These are phyloP conservation scores for Corythaeola cristata DNA, from an alignment of 2,113 vertebrate species.

Conservation along the genomic window DNA sequence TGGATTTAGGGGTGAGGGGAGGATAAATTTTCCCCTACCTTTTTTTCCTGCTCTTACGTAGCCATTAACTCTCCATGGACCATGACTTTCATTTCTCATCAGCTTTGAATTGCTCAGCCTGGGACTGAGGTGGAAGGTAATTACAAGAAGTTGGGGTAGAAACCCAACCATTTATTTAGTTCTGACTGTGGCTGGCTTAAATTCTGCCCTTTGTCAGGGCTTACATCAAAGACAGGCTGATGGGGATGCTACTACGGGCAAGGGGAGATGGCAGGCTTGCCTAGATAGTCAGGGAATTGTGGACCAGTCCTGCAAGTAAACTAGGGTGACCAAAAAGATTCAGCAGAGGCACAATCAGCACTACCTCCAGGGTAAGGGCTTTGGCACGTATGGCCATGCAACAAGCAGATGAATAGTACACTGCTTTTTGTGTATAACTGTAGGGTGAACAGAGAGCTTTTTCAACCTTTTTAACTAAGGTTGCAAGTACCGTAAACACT, in stretches of 20 bases:
- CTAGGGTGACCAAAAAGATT: neutral
- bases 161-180: conserved; percentile 20
- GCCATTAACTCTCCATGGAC: conserved; percentile 63
- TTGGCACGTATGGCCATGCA: neutral
- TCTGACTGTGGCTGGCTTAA: conserved; percentile 54
- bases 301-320: neutral
- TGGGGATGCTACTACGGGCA: neutral
- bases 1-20: conserved; percentile 54
- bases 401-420: neutral
- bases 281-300: neutral
- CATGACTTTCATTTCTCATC: conserved; percentile 68
- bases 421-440: neutral
- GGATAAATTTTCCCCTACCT: conserved; percentile 52
- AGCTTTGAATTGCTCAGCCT: conserved; percentile 73
- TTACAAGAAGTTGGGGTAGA: conserved; percentile 70
- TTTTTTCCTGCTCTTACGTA: conserved; percentile 57
- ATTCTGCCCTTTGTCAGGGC: conserved; percentile 45
- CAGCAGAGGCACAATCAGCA: neutral
- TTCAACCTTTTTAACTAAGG: neutral
- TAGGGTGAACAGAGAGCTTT: neutral
- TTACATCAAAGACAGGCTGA: conserved; percentile 33
- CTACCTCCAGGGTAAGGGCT: neutral
- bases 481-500: neutral
- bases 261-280: neutral
- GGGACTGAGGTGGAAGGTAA: conserved; percentile 61